Base-by-base conservation (phyloP, 2,797 vertebrate species). In the Neosalanx taihuensis region DNA sequence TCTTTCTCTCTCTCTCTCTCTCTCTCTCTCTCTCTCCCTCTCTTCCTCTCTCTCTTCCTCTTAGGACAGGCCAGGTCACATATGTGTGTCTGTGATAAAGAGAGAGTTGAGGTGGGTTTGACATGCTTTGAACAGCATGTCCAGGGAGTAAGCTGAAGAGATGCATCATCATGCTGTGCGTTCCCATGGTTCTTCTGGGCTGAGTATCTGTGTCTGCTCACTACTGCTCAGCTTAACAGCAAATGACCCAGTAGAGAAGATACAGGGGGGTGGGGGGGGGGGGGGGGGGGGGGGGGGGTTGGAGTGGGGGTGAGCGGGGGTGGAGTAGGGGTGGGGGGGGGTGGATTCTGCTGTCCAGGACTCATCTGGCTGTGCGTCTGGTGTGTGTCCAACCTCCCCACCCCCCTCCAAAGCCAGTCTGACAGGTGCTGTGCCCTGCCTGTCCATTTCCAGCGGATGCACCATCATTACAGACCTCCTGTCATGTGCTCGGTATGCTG, bases 401-500 rank as follows among this genome's bases (percentile, higher is more conserved):
- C 86, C 86, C 79, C 35, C 10, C 41, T 46, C 85, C 79, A 72
- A 86, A 88, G 79, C 82, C 81, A 70, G 84, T 76, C 77, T 78
- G 86, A 86, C 89, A 90, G 87, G 85, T 90, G 87, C 80, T 79
- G 63, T 26, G 71, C 81, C 82, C 82, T 75, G 81, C 76, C 73
- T 77, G 80, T 66, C 83, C 77, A 46, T 71, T 79, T 69, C 51
- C 72, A 73, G 51, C 18, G 3, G 18, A 56, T 56, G 51, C n/a
- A n/a, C 18, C 6, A 6, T 56, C 51, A n/a, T 17, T n/a, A 56
- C 15, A 56, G 51, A 4, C 51, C 51, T 17, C 15, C 4, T 56
- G 17, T n/a, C 51, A 56, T n/a, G 18, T n/a, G 51, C 41, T 12
- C 51, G 17, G 18, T n/a, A 56, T 56, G 51, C 18, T 56, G 51